Evolutionary conservation across 37 sponge, comb jelly and placozoan species (phyloP), one percentile per base, ranked within the genome.

Genomic region (Beroe ovata): DNA sequence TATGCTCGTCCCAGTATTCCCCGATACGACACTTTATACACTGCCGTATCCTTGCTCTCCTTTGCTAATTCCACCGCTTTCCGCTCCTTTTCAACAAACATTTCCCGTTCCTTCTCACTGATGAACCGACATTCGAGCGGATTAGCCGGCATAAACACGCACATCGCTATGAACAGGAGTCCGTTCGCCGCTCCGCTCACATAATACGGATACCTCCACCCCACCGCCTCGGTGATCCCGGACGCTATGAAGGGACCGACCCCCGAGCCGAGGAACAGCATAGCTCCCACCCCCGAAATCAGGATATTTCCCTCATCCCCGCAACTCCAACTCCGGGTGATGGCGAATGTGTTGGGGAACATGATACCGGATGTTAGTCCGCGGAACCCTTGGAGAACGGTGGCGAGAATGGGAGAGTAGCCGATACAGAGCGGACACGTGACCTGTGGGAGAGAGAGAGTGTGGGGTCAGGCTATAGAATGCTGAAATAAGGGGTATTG

Each of bases 201-300:
- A 30, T 66, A 66, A 30, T 33, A 66, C 4, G 69, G 69, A 30
- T 29, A 66, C 32, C 32, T 26, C 69, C 69, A 66, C 36, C 69
- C 69, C 18, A 66, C 2, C 3, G 32, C 2, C 69, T 66, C 69
- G 8, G 69, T 66, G 18, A 66, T 14, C 32, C 11, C 30, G 14
- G 32, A 25, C 19, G 30, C 69, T 30, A 66, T 30, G 30, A 66
- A 66, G 2, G 69, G 69, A 14, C 69, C 69, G 1, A 33, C 69
- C 2, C 69, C 69, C 25, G 32, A 2, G 29, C 69, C 69, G 14
- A 32, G 14, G 30, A 33, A 66, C 69, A 66, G 35, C 69, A 66
- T 66, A 18, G 30, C 2, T 14, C 69, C 69, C 18, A 32, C 16
- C 69, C 25, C 19, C 33, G 69, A 66, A 34, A 66, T 33, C 35